Conservation (phyloP, 2,113 vertebrate species). For the Pungitius pungitius region DNA sequence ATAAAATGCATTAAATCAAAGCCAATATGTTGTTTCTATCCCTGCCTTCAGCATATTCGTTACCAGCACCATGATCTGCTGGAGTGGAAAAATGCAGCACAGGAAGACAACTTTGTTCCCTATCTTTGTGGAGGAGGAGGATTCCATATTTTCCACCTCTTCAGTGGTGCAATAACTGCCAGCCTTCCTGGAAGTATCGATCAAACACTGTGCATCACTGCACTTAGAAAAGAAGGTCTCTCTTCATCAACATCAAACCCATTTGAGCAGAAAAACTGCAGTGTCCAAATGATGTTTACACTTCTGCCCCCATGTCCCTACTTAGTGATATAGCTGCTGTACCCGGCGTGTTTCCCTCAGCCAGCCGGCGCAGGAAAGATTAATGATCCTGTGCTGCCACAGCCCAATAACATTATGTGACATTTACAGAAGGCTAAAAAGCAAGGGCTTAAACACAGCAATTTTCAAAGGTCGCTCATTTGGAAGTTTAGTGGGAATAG, state of each 20-base stretch:
- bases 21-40: neutral
- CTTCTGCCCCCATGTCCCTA: conserved; percentile 80
- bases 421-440: conserved; percentile 77
- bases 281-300: conserved; percentile 86
- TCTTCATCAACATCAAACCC: conserved; percentile 87
- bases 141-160: conserved; percentile 47
- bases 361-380: conserved; percentile 61
- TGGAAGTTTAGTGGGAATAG: conserved; percentile 51
- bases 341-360: conserved; percentile 60
- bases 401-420: conserved; percentile 76
- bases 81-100: conserved; percentile 51
- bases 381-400: conserved; percentile 75
- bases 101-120: conserved; percentile 44
- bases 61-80: conserved; percentile 10
- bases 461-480: conserved; percentile 73
- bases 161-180: conserved; percentile 68
- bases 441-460: conserved; percentile 64
- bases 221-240: conserved; percentile 80
- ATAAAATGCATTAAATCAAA: neutral
- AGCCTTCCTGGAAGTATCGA: conserved; percentile 72
- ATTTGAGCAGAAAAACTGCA: conserved; percentile 85
- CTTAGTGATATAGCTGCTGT: conserved; percentile 82
- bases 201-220: conserved; percentile 79
- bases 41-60: conserved; percentile 25
- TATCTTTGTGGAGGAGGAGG: conserved; percentile 32